Evolutionary conservation across 1,140 invertebrate genomes (phyloP), one percentile per base, ranked within the genome.

Genomic region (Trachymyrmex septentrionalis): DNA sequence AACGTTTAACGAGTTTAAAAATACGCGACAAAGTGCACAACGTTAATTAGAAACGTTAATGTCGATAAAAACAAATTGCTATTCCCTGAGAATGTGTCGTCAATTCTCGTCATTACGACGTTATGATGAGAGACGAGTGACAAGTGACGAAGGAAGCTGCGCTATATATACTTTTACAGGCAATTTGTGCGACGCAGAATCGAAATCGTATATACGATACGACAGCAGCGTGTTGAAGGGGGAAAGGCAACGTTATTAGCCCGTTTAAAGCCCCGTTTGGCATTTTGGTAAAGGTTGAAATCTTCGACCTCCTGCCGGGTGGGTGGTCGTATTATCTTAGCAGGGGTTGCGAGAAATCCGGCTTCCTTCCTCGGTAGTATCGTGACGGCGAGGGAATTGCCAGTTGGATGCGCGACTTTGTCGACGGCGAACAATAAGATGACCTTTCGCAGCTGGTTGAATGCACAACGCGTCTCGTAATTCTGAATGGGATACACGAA

Each of bases 261-360:
- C 92, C 86, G 90, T 93, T 94, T 93, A 94, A 91, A 92, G 92
- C 88, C 92, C 92, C 92, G 92, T 73, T 92, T 94, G 94, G 93
- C 93, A 94, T 95, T 94, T 94, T 88, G 92, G 86, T 91, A 94
- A 94, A 94, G 94, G 94, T 94, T 91, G 91, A 93, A 93, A 92
- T 92, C 88, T 90, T 88, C 90, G 88, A 78, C 91, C 89, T 57
- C 87, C 87, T 61, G 87, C 87, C 59, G 90, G 76, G 72, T 69
- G 80, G 75, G 80, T 87, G 64, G 57, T 63, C 48, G 84, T 91
- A 92, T 92, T 92, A 88, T 92, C 91, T 91, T 88, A 38, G 78
- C 88, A 73, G 91, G 91, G 90, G 86, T 89, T 82, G 82, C 77
- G 50, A 85, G 84, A 59, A 76, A 69, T 67, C 85, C 71, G 34